Base-by-base conservation (phyloP, 2,888 invertebrate species). In the Amphipoea lucens region DNA sequence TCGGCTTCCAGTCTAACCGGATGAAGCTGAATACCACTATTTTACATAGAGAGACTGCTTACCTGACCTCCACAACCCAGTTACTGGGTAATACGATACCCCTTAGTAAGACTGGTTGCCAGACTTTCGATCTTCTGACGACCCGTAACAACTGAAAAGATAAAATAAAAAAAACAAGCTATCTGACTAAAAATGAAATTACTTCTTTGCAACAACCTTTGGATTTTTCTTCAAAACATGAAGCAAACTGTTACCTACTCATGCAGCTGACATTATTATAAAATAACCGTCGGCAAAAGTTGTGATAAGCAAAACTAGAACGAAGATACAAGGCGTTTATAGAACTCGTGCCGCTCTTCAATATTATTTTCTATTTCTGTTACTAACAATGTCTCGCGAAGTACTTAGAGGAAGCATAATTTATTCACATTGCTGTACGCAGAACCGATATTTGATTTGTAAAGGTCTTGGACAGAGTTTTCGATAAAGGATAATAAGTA, bases 361-460 rank as follows among this genome's bases (percentile, higher is more conserved):
- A 63, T 74, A 36, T 57, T 71, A 66, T 85, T 83, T 81, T 81
- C 73, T 81, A 70, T 85, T 81, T 74, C 20, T 51, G 29, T 51
- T 40, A 29, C 76, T 81, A 85, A 63, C 65, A 66, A 84, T 73
- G 76, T 67, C 62, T 73, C 48, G 42, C 62, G 57, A 62, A 85
- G 45, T 70, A 29, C 36, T 60, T 72, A 81, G 9, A 23, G 29
- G 17, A 45, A 48, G 48, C 60, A 81, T 85, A 74, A 80, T 72
- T 83, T 80, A 83, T 80, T 83, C 23, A 78, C 17, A 42, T 60
- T 42, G 17, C 6, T 42, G 36, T 66, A 68, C 62, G 11, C 29
- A 42, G 70, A 67, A 63, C 57, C 42, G 36, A 67, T 67, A 51
- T 62, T 82, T 78, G 70, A 67, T 81, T 78, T 78, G 29, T 51